These are phyloP conservation scores for Nasonia giraulti DNA, from an alignment of 1,140 invertebrate genomes.

Conservation along the genomic window DNA sequence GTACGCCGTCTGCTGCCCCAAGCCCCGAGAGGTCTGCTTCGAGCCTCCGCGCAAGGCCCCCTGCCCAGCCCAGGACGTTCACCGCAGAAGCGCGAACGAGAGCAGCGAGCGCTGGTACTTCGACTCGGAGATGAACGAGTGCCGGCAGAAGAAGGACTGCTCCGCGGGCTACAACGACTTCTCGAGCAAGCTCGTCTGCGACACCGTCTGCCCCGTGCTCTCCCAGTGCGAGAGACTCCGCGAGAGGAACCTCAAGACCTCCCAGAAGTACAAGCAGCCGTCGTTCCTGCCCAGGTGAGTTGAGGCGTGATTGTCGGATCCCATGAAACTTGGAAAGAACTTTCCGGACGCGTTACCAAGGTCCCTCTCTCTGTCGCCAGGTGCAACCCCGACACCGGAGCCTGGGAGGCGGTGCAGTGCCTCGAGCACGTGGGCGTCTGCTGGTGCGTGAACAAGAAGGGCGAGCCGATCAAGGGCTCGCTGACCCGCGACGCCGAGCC, in stretches of 20 bases:
- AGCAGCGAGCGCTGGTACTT: slow-evolving; percentile 81
- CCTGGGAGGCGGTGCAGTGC: slow-evolving; percentile 88
- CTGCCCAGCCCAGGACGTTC: slow-evolving; percentile 49
- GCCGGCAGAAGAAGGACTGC: slow-evolving; percentile 82
- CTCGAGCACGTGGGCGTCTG: slow-evolving; percentile 86
- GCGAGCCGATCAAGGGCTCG: slow-evolving; percentile 86
- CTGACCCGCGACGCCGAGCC: slow-evolving; percentile 82
- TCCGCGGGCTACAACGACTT: slow-evolving; percentile 93
- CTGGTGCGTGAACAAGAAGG: slow-evolving; percentile 89
- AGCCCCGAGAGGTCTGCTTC: slow-evolving; percentile 90
- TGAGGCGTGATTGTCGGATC: too few relatives aligned
- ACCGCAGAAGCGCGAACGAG: slow-evolving; percentile 74
- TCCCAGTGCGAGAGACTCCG: slow-evolving; percentile 87
- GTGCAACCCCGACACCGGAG: slow-evolving; percentile 82
- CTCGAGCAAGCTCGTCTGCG: slow-evolving; percentile 87
- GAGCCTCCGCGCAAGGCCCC: slow-evolving; percentile 73
- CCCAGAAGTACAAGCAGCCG: slow-evolving; percentile 81
- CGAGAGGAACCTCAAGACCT: slow-evolving; percentile 83
- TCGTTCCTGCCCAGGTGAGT: slow-evolving; percentile 77
- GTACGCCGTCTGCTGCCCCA: slow-evolving; percentile 88
- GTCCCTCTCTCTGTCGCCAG: slow-evolving; percentile 33
- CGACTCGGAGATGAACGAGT: slow-evolving; percentile 84
- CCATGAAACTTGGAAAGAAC: too few relatives aligned
- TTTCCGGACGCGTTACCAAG: too few relatives aligned
- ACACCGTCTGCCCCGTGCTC: slow-evolving; percentile 86